Base-by-base conservation (phyloP, 2,797 vertebrate genomes). In the Chrosomus eos region DNA sequence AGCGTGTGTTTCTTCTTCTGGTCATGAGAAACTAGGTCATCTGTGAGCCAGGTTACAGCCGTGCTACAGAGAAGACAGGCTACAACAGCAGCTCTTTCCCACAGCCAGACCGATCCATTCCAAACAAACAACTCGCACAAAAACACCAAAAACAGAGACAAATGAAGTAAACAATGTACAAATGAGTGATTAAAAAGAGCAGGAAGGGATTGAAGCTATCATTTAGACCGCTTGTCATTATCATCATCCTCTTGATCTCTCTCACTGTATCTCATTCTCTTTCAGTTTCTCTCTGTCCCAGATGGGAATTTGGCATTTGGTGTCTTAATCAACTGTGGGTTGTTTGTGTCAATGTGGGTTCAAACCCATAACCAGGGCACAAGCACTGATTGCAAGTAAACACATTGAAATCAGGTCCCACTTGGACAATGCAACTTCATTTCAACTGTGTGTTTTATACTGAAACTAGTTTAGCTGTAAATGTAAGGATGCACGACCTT, bases 11-110 rank as follows among this genome's bases (percentile, higher is more conserved):
- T 55, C 40, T 62, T 85, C 81, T 83, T 66, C 89, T 89, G 92
- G 89, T 91, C 90, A 85, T 86, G 85, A 91, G 89, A 92, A 95
- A 92, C 89, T 86, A 92, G 93, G 92, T 92, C 92, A 94, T 88
- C 88, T 92, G 90, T 91, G 85, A 92, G 92, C 88, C 86, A 89
- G 93, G 91, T 93, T 93, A 90, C 87, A 92, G 91, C 88, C 86
- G 88, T 92, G 91, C 92, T 92, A 90, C 88, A 88, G 90, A 90
- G 88, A 89, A 28, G 51, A 53, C 28, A 53, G 60, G 6, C 77
- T 67, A 21, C 45, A 77, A 43, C 73, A 77, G 73, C 72, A 77
- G 64, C 80, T 71, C 31, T 48, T 87, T 73, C 48, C 80, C 70
- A 80, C 75, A 79, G 33, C 51, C 48, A 70, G 31, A 43, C 23